Evolutionary conservation across 2,888 invertebrate genomes (phyloP), one percentile per base, ranked within the genome.

Genomic region (Sericinus montela): DNA sequence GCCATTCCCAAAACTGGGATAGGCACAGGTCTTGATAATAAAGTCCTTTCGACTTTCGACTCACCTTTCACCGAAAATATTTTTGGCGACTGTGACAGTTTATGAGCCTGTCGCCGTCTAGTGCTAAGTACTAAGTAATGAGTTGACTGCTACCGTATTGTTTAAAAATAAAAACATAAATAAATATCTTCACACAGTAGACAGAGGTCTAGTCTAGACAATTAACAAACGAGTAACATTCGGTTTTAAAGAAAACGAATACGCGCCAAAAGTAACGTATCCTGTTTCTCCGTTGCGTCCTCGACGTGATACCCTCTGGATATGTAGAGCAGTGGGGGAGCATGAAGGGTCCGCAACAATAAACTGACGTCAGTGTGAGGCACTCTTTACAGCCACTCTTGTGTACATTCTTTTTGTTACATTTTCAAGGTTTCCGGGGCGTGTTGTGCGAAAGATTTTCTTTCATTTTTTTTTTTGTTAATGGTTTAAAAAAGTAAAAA

Each of bases 271-370:
- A 16, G 45, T 50, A 45, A 9, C 11, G 11, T 7, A 9, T 29
- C 13, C 39, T 30, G 28, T 40, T 45, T 38, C 30, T 23, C 36
- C 40, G 40, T 9, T 11, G 23, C 40, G 41, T 50, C 44, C 36
- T 29, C 41, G 11, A 49, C 30, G 38, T 38, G 48, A 48, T 41
- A 35, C 28, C 19, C 35, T 5, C 11, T 14, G n/a, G 44, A 44
- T 49, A 44, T 40, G 36, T 50, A 41, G 49, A 50, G 49, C 49
- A 51, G 51, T 51, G 42, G 51, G 45, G 46, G 41, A 45, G 38
- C 39, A 47, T 39, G 47, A 14, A 44, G 44, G 44, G 44, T 29
- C 49, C 48, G 19, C 25, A 32, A 49, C 49, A 49, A 49, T 49
- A 29, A 14, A 39, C 43, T 35, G 13, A 14, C 19, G 29, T 34